Evolutionary conservation across 2,113 vertebrate species (phyloP).

Genomic region (Bubo bubo): DNA sequence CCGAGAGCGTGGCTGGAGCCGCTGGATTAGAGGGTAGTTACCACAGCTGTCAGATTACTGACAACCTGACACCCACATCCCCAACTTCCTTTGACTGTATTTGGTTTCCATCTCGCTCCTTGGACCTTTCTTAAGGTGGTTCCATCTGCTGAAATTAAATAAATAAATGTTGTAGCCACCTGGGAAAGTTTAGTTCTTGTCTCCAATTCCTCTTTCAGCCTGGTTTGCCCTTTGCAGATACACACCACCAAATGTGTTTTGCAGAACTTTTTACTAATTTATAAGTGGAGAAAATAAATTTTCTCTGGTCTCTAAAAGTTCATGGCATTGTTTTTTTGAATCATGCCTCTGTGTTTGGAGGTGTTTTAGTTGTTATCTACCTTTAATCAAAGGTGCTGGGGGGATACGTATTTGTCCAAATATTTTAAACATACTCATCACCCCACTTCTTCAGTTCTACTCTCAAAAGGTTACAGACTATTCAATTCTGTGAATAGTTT

Average conservation of each 20-base stretch:
- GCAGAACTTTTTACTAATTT: background rate
- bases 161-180: conserved; percentile 30
- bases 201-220: background rate
- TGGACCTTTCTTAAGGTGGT: conserved; percentile 83
- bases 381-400: background rate
- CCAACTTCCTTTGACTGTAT: conserved; percentile 92
- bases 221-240: background rate
- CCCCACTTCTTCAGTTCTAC: background rate
- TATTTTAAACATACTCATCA: background rate
- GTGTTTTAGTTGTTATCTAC: background rate
- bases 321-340: background rate
- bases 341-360: background rate
- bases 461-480: background rate
- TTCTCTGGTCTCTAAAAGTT: background rate
- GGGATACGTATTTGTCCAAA: background rate
- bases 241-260: background rate
- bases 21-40: conserved; percentile 99
- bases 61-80: conserved; percentile 98
- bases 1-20: conserved; percentile 94
- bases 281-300: background rate
- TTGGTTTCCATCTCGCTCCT: conserved; percentile 89
- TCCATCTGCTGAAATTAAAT: conserved; percentile 66
- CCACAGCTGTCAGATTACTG: conserved; percentile 99
- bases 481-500: background rate
- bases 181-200: conserved; percentile 50